A percentile compares a stretch with the other conserved stretches of the same genome.
phyloP scores from a whole-genome alignment of 2,888 invertebrate genomes.

The Drosophila greeni region DNA sequence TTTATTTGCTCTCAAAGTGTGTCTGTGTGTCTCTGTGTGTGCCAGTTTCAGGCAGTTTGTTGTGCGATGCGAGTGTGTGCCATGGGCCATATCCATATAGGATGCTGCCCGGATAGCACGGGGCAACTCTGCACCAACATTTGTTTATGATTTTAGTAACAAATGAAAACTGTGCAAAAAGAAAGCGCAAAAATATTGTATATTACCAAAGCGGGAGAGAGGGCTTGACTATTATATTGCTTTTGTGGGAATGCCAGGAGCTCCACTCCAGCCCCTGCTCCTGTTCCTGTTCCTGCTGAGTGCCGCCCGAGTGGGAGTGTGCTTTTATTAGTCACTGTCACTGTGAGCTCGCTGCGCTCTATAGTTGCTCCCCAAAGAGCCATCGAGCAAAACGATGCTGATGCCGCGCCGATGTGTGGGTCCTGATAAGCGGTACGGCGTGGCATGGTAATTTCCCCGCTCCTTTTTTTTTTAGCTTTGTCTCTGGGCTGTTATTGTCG shows the following conservation, averaged over 20 bases:
- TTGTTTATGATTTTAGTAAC: conserved; percentile 57
- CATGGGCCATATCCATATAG: conserved; percentile 46
- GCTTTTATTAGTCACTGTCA: conserved; percentile 70
- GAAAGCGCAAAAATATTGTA: conserved; percentile 67
- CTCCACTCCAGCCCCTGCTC: not conserved
- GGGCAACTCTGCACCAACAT: conserved; percentile 47
- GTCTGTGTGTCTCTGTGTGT: conserved; percentile 23
- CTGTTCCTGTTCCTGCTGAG: not conserved
- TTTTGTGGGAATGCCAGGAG: conserved; percentile 46
- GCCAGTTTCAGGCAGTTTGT: conserved; percentile 15
- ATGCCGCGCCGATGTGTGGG: conserved; percentile 42
- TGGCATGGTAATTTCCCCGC: conserved; percentile 54
- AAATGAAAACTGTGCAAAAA: conserved; percentile 69
- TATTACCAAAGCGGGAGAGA: conserved; percentile 49
- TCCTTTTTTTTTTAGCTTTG: conserved; percentile 9
- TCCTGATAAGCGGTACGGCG: conserved; percentile 55
- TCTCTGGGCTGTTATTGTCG: conserved; percentile 32
- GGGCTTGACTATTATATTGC: conserved; percentile 69
- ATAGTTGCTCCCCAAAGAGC: conserved; percentile 71
- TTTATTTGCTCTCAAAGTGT: conserved; percentile 58
- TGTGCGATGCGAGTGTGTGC: conserved; percentile 35
- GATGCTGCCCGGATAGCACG: conserved; percentile 34
- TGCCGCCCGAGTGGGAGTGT: conserved; percentile 38
- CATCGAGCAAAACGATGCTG: conserved; percentile 66
- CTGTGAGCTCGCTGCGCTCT: conserved; percentile 33